Evolutionary conservation across 2,113 vertebrate species (phyloP).

Genomic region (Ia io): DNA sequence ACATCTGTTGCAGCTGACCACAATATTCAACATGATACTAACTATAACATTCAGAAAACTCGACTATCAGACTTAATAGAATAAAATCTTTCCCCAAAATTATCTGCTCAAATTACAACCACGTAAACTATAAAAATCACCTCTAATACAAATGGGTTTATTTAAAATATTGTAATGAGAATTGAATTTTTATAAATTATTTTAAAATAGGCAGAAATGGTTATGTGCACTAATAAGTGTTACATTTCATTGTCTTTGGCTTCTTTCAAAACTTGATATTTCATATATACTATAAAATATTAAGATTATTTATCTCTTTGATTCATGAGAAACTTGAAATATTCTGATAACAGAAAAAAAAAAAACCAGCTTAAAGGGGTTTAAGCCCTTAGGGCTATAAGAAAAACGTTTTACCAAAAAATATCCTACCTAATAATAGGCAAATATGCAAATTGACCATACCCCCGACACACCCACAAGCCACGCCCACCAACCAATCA

Average conservation of each 20-base stretch:
- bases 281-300: slow-evolving; percentile 17
- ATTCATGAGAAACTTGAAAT: not conserved
- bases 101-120: not conserved
- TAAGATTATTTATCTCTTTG: not conserved
- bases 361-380: not conserved
- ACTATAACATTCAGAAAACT: not conserved
- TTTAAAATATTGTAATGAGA: not conserved
- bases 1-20: not conserved
- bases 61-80: not conserved
- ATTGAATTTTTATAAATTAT: not conserved
- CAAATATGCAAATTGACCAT: too few relatives aligned
- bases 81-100: slow-evolving; percentile 8
- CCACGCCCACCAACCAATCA: too few relatives aligned
- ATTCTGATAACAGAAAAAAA: slow-evolving; percentile 17
- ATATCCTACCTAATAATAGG: too few relatives aligned
- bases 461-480: too few relatives aligned
- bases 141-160: not conserved
- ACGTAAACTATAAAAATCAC: slow-evolving; percentile 17
- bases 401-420: not conserved
- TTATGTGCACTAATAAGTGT: not conserved
- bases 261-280: slow-evolving; percentile 24
- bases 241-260: slow-evolving; percentile 23
- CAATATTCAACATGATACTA: slow-evolving; percentile 21
- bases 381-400: not conserved
- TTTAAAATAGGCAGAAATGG: not conserved